A percentile compares a stretch with the other conserved stretches of the same genome.
These are phyloP conservation scores for Drosophila subquinaria DNA, from an alignment of 2,888 invertebrate species.

Conservation along the genomic window DNA sequence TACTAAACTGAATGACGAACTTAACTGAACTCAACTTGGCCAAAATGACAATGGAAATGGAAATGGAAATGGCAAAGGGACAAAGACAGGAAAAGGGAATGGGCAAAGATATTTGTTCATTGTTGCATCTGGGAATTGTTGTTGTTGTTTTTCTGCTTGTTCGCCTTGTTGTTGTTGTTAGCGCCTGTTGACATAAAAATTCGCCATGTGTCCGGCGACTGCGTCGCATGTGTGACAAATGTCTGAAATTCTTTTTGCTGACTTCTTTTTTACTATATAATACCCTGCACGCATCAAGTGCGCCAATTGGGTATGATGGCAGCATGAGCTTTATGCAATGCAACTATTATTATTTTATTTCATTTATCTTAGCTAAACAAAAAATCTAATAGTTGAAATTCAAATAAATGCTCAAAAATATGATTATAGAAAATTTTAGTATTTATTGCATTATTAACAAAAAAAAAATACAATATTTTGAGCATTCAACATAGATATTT, in stretches of 20 bases:
- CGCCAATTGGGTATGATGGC: background rate
- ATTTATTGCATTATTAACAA: too few species aligned
- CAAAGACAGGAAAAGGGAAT: background rate
- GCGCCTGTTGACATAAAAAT: slow-evolving; percentile 73
- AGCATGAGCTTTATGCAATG: too few species aligned
- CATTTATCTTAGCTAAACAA: too few species aligned
- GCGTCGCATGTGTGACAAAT: slow-evolving; percentile 80
- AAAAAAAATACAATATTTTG: too few species aligned
- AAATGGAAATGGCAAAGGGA: slow-evolving; percentile 33
- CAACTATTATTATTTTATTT: too few species aligned
- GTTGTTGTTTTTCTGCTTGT: slow-evolving; percentile 2
- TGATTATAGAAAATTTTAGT: too few species aligned
- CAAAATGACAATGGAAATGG: slow-evolving; percentile 50
- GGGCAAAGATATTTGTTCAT: slow-evolving; percentile 35
- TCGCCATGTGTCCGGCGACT: slow-evolving; percentile 67
- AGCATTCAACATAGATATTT: too few species aligned
- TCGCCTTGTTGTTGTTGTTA: slow-evolving; percentile 36
- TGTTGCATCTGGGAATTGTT: slow-evolving; percentile 37
- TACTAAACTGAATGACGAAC: slow-evolving; percentile 54
- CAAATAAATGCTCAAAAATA: too few species aligned
- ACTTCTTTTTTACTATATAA: slow-evolving; percentile 14
- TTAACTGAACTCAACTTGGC: slow-evolving; percentile 59
- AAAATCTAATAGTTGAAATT: too few species aligned
- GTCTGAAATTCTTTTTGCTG: slow-evolving; percentile 57
- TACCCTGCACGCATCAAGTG: background rate